These are phyloP conservation scores for Mycetomoellerius zeteki DNA, from an alignment of 1,140 invertebrate species.

Conservation along the genomic window DNA sequence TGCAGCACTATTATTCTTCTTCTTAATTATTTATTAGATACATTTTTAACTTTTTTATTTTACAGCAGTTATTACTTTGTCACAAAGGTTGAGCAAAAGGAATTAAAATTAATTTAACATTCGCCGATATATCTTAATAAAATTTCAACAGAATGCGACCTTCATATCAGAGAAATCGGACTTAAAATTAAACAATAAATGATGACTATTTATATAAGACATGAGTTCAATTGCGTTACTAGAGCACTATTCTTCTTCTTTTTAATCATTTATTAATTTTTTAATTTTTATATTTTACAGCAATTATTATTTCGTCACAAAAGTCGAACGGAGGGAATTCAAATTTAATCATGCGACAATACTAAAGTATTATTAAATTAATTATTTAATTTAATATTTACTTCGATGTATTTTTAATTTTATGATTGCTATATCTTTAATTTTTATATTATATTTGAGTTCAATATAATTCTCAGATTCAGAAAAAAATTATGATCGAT, in stretches of 20 bases:
- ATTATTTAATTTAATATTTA: constrained; percentile 1
- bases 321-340: neutral
- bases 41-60: neutral
- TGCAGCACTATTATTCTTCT: neutral
- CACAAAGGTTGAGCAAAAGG: neutral
- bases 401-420: neutral
- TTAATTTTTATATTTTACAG: neutral
- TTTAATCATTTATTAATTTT: neutral
- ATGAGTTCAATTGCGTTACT: neutral
- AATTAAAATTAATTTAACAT: neutral
- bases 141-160: neutral
- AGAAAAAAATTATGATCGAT: neutral
- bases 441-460: neutral
- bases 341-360: neutral
- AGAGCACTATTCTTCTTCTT: neutral
- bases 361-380: constrained; percentile 21
- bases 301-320: neutral
- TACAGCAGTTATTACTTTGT: neutral
- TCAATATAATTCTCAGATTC: neutral
- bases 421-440: neutral
- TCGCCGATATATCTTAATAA: neutral
- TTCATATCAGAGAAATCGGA: neutral
- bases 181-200: neutral
- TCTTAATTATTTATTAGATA: neutral
- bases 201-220: neutral